These are phyloP conservation scores for Panzeria rudis DNA, from an alignment of 2,888 invertebrate species.

Conservation along the genomic window DNA sequence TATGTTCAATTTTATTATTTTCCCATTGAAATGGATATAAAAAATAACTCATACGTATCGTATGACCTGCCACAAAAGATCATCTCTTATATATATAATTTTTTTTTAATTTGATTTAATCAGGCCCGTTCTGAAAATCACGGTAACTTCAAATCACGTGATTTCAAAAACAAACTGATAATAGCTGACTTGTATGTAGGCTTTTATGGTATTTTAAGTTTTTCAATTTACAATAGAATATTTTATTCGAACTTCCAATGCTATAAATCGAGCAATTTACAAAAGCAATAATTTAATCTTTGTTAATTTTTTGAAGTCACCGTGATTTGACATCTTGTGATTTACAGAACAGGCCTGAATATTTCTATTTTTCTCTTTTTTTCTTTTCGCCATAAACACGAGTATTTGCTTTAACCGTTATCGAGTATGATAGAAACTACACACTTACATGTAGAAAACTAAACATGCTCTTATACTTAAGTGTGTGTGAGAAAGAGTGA, in stretches of 20 bases:
- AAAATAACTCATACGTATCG: conserved; percentile 59
- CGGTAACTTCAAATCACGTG: no score
- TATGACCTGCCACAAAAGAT: conserved; percentile 57
- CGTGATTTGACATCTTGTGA: no score
- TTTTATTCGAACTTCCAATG: no score
- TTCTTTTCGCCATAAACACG: conserved; percentile 1
- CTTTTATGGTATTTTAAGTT: no score
- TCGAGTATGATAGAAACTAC: not conserved
- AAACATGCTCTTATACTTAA: conserved; percentile 4
- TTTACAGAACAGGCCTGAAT: no score
- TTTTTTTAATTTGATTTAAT: conserved; percentile 14
- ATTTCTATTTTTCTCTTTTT: not conserved
- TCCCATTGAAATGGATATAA: not conserved
- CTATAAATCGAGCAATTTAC: no score
- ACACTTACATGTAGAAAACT: not conserved
- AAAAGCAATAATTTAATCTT: no score
- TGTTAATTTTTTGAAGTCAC: no score
- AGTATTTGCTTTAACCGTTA: not conserved
- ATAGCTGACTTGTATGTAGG: no score
- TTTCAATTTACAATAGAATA: no score
- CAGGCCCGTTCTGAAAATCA: no score
- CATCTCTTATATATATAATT: conserved; percentile 29
- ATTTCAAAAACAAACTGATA: no score
- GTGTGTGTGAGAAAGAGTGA: conserved; percentile 13
- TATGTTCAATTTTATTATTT: conserved; percentile 33